Evolutionary conservation across 2,888 invertebrate species (phyloP), one percentile per base, ranked within the genome.

Genomic region (Nomada hirtipes): DNA sequence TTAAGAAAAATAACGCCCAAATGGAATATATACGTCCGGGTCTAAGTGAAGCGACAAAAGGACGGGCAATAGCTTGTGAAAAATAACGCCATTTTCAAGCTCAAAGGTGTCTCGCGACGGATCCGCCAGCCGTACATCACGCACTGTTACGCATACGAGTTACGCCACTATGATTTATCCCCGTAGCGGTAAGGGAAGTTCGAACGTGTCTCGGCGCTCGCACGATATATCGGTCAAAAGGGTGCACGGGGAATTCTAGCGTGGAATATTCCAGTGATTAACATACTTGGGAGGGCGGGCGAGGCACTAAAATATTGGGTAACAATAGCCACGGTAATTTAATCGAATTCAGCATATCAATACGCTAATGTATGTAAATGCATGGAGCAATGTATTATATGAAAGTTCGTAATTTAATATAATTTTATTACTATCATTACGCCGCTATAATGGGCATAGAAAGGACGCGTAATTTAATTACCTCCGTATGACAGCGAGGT

Each of bases 141-240:
- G 72, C 83, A 70, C 75, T 72, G 77, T 78, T 79, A 63, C 74
- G 47, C 86, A 59, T 67, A 59, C 83, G 73, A 86, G 61, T 83
- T 72, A 77, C 73, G 76, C 42, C 71, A 42, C 64, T 53, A 79
- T 81, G 86, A 87, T 85, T 87, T 83, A 86, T 86, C 74, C 63
- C 67, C 69, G 69, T 57, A 72, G 69, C 57, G 42, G 73, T 44
- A 42, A 76, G 73, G 57, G 78, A 82, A 86, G 65, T 86, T 88
- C 79, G 76, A 83, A 86, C 85, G 85, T 84, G 70, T 79, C 77
- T 85, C 77, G 70, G 61, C 72, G 53, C 59, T 70, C 63, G 57
- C 59, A 74, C 69, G 73, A 86, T 85, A 85, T 83, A 81, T 80
- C 61, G 78, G 78, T 78, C 65, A 78, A 61, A 61, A 55, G 18